Conservation (phyloP, 2,797 vertebrate species). For the Lacerta viridis region DNA sequence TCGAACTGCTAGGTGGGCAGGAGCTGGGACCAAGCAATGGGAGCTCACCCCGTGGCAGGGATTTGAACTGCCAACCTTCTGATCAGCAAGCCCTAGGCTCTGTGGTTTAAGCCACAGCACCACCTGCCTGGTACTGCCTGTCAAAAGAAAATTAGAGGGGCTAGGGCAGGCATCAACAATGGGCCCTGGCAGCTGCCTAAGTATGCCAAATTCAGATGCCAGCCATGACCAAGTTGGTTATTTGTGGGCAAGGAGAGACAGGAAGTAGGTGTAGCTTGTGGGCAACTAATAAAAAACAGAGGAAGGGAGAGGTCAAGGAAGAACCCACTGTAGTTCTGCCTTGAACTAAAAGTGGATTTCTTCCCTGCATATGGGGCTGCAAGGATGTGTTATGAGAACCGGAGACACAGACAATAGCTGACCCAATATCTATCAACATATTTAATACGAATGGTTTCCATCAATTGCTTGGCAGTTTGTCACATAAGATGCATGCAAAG, state of each 20-base stretch:
- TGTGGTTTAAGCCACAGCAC: no score
- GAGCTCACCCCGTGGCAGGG: no score
- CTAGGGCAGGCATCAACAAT: neutral
- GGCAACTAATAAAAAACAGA: no score
- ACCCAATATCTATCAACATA: neutral
- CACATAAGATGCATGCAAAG: no score
- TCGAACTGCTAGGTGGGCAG: no score
- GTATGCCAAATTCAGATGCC: neutral
- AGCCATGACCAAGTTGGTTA: neutral
- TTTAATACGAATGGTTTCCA: neutral
- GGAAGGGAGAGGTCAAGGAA: neutral
- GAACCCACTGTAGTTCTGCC: neutral
- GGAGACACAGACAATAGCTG: neutral
- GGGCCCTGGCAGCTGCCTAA: no score
- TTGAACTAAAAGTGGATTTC: neutral
- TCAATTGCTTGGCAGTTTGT: neutral
- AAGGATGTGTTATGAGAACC: neutral
- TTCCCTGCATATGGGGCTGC: neutral
- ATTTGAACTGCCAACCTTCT: no score
- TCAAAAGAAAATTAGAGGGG: neutral
- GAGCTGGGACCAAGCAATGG: no score
- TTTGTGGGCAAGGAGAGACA: neutral
- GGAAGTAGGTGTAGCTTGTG: neutral
- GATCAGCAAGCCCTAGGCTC: no score
- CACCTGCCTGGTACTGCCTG: neutral